A percentile compares a stretch with the other conserved stretches of the same genome.
phyloP scores from a whole-genome alignment of 2,888 invertebrate species.

The Erebia ligea region DNA sequence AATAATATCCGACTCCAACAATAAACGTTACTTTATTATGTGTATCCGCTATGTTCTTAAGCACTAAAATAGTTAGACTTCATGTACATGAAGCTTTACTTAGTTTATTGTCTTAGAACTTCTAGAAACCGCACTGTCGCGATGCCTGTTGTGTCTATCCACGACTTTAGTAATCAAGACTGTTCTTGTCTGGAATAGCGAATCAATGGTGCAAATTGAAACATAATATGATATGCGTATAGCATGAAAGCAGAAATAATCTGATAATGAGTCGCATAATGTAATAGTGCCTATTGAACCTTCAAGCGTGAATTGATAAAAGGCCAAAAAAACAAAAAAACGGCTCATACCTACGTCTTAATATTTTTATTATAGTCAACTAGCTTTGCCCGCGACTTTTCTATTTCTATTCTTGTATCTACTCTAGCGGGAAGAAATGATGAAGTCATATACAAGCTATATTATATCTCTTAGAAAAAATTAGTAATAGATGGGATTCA shows the following conservation, averaged over 20 bases:
- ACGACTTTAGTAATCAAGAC: background rate
- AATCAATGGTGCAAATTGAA: constrained; percentile 20
- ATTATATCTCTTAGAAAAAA: background rate
- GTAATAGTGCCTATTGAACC: constrained; percentile 5
- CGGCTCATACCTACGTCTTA: background rate
- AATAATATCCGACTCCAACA: background rate
- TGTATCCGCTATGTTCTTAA: too few relatives aligned
- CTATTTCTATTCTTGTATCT: too few relatives aligned
- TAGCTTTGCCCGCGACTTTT: background rate
- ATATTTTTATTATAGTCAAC: background rate
- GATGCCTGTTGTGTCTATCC: background rate
- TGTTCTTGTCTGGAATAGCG: constrained; percentile 14
- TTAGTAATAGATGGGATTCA: background rate
- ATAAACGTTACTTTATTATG: too few relatives aligned
- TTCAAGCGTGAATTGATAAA: background rate
- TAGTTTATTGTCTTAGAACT: background rate
- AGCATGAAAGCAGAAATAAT: constrained; percentile 8
- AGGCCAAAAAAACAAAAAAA: background rate
- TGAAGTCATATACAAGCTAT: background rate
- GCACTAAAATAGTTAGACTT: too few relatives aligned
- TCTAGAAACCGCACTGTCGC: background rate
- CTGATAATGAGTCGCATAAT: background rate
- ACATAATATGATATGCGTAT: constrained; percentile 8
- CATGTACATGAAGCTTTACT: too few relatives aligned
- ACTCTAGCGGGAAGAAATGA: background rate